Base-by-base conservation (phyloP, 2,797 vertebrate species). In the Monodelphis domestica region DNA sequence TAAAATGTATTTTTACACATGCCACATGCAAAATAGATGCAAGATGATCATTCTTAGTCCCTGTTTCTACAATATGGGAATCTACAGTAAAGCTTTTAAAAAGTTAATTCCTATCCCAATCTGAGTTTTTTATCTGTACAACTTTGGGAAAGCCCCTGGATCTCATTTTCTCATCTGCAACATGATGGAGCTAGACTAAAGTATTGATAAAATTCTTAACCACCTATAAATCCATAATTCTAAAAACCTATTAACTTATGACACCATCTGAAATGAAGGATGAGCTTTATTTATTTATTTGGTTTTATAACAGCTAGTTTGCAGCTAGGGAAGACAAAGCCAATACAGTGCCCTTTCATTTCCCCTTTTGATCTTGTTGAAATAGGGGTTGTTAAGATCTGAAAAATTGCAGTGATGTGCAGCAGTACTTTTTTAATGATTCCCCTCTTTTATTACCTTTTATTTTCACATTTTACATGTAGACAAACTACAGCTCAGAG, bases 1-100 rank as follows among this genome's bases (percentile, higher is more conserved):
- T 93, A 78, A 89, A 84, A 84, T 87, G 57, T 91, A 0, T 89
- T 95, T 92, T 95, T 87, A 90, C n/a, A 63, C 63, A n/a, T 57
- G 11, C 30, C 28, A 2, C 51, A 57, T 90, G 78, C 94, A 90
- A 93, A 94, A 57, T 88, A 30, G 6, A 54, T 53, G 94, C 93
- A 94, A 24, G 63, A 78, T 45, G 38, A 78, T 9, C 63, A 78
- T 78, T 78, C 21, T 38, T 78, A 78, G 45, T 78, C n/a, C 45
- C n/a, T 78, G 78, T 78, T 78, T 78, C 63, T n/a, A 45, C 45
- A 78, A 45, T 45, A 38, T 78, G 63, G 6, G 2, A 78, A 38
- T 78, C 63, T 78, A 17, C 45, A 45, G 63, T 78, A 78, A 78
- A 45, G n/a, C 17, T 78, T n/a, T 45, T 63, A n/a, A 63, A n/a